These are phyloP conservation scores for Diplosoma virens DNA, from an alignment of 23 tunicate genomes.

Conservation along the genomic window DNA sequence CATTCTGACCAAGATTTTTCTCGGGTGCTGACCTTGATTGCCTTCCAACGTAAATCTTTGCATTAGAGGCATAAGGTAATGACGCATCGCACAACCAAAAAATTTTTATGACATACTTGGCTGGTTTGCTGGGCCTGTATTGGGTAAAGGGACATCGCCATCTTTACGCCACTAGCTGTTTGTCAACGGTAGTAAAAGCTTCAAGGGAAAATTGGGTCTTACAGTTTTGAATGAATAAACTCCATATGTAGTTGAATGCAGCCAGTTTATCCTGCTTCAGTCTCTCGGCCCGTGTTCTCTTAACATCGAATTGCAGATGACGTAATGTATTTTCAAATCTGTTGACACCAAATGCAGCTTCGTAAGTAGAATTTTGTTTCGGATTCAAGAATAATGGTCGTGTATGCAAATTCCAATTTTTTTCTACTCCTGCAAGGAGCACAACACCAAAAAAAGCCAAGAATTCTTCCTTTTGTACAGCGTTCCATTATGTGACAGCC, in stretches of 20 bases:
- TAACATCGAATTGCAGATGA: conserved; percentile 34
- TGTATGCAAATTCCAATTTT: conserved; percentile 20
- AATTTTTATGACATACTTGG: conserved; percentile 28
- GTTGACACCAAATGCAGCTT: conserved; percentile 13
- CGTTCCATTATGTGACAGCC: neutral
- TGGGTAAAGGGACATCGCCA: conserved; percentile 13
- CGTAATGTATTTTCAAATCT: conserved; percentile 34
- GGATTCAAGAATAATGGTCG: conserved; percentile 21
- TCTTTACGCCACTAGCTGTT: conserved; percentile 9
- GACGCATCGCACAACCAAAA: conserved; percentile 34
- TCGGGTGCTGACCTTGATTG: conserved; percentile 35
- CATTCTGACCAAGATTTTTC: conserved; percentile 35
- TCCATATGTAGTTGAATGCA: conserved; percentile 23
- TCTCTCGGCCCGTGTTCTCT: conserved; percentile 27
- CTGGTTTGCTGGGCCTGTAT: conserved; percentile 30
- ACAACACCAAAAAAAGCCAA: conserved; percentile 27
- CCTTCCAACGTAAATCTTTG: conserved; percentile 30
- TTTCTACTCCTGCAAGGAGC: conserved; percentile 34
- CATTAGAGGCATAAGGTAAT: conserved; percentile 18
- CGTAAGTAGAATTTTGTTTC: conserved; percentile 17
- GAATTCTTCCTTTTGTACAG: conserved; percentile 27
- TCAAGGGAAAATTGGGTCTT: conserved; percentile 16
- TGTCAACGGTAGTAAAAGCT: conserved; percentile 17
- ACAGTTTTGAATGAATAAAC: conserved; percentile 25
- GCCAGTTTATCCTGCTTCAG: conserved; percentile 25